A percentile compares a stretch with the other conserved stretches of the same genome.
These are phyloP conservation scores for Chaetura pelagica DNA, from an alignment of 2,113 vertebrate genomes.

Conservation along the genomic window DNA sequence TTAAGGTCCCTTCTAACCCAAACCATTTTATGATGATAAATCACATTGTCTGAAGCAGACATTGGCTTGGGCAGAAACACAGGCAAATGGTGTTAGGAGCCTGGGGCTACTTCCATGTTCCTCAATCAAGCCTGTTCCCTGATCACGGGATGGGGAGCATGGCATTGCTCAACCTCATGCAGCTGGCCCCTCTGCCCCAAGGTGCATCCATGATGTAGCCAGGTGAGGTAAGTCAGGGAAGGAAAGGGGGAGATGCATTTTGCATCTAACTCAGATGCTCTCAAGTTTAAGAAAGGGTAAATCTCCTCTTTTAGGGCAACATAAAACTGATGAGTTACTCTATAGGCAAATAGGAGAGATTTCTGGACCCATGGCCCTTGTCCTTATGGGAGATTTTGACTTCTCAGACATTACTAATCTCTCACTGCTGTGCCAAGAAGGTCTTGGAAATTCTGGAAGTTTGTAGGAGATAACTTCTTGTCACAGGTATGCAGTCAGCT, in stretches of 20 bases:
- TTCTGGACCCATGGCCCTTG: rapidly evolving
- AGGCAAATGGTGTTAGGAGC: not conserved
- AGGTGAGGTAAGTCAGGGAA: not conserved
- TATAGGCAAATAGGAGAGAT: not conserved
- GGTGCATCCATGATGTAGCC: rapidly evolving
- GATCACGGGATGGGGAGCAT: rapidly evolving
- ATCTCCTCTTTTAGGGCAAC: not conserved
- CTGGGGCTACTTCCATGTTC: not conserved
- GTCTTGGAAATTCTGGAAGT: not conserved
- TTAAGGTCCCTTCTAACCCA: too few relatives aligned
- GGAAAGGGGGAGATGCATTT: not conserved
- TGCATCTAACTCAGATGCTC: not conserved
- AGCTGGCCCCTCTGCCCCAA: not conserved
- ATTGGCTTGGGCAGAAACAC: not conserved
- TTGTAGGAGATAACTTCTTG: not conserved
- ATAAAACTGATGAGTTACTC: not conserved
- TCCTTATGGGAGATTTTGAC: not conserved
- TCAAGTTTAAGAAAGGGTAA: not conserved
- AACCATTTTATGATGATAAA: too few relatives aligned
- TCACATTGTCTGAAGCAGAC: not conserved
- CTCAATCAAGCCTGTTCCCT: not conserved
- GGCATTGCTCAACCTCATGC: rapidly evolving
- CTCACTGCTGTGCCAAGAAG: not conserved
- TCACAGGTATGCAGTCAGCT: not conserved
- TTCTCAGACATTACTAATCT: not conserved